A percentile compares a stretch with the other conserved stretches of the same genome.
Conservation (phyloP, 2,888 invertebrate species). For the Dicycla oo region DNA sequence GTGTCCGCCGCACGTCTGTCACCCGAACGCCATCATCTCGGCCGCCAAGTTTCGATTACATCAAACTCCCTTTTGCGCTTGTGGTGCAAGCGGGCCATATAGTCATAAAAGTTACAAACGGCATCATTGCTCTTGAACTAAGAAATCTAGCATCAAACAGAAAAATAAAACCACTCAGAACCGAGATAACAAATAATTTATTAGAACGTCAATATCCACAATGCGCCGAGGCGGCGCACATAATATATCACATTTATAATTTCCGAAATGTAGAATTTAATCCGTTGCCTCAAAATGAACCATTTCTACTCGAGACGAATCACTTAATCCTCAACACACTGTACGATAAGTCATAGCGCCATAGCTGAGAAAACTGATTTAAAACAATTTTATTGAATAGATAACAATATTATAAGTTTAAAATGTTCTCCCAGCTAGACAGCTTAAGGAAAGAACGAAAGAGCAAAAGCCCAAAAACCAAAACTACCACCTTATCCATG, state of each 20-base stretch:
- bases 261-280: constrained; percentile 64
- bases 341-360: neutral
- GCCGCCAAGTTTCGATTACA: too few relatives aligned
- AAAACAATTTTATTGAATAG: neutral
- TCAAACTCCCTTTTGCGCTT: too few relatives aligned
- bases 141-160: neutral
- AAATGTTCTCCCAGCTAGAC: neutral
- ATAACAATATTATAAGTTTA: too few relatives aligned
- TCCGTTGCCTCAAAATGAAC: constrained; percentile 47
- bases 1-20: too few relatives aligned
- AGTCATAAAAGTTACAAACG: too few relatives aligned
- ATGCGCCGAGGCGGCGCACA: constrained; percentile 28
- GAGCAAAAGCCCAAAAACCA: neutral
- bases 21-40: too few relatives aligned
- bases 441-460: neutral
- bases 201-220: constrained; percentile 64
- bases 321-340: constrained; percentile 28
- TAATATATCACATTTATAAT: constrained; percentile 54
- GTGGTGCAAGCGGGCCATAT: too few relatives aligned
- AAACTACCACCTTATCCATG: constrained; percentile 1
- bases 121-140: neutral
- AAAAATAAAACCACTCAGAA: constrained; percentile 36
- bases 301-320: constrained; percentile 7
- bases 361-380: constrained; percentile 3
- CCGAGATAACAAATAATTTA: constrained; percentile 72